These are phyloP conservation scores for Caenorhabditis doughertyi DNA, from an alignment of 2,888 invertebrate species.

Conservation along the genomic window DNA sequence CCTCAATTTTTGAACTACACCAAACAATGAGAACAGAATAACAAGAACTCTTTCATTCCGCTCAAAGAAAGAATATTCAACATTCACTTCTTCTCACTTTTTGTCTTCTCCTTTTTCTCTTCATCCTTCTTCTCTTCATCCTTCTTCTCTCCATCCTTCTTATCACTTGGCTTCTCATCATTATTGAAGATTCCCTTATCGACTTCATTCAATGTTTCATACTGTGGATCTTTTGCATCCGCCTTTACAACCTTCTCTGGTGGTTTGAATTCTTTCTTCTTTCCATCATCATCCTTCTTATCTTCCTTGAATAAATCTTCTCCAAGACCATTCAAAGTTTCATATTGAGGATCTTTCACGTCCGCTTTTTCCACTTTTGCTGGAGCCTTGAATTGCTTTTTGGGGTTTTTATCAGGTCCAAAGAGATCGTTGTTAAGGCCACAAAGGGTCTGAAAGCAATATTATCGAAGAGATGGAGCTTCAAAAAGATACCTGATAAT, in stretches of 20 bases:
- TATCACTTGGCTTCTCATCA: constrained; percentile 30
- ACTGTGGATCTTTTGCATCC: constrained; percentile 70
- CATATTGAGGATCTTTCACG: constrained; percentile 67
- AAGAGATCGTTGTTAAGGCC: constrained; percentile 54
- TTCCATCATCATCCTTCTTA: constrained; percentile 56
- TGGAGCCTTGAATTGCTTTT: constrained; percentile 66
- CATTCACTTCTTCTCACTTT: constrained; percentile 7
- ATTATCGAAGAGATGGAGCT: background rate
- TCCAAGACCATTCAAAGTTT: constrained; percentile 63
- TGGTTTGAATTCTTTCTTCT: constrained; percentile 67
- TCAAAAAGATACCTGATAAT: constrained; percentile 14
- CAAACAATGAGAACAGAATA: too few relatives aligned
- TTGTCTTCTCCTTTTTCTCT: constrained; percentile 1
- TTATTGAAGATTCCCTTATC: constrained; percentile 68
- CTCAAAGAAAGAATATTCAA: too few relatives aligned
- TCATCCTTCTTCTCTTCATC: constrained; percentile 12
- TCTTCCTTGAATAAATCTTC: constrained; percentile 62
- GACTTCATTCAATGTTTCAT: constrained; percentile 68
- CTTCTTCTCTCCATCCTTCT: constrained; percentile 2
- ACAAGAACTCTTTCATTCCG: too few relatives aligned
- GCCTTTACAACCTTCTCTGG: constrained; percentile 68
- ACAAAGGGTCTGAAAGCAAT: constrained; percentile 44
- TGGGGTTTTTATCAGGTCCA: constrained; percentile 61
- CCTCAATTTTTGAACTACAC: too few relatives aligned
- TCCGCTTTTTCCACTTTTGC: constrained; percentile 62